Percentiles rank a stretch among this genome's conserved stretches.
These are phyloP conservation scores for Folsomia manolachei DNA, from an alignment of 2,888 invertebrate species.

Conservation along the genomic window DNA sequence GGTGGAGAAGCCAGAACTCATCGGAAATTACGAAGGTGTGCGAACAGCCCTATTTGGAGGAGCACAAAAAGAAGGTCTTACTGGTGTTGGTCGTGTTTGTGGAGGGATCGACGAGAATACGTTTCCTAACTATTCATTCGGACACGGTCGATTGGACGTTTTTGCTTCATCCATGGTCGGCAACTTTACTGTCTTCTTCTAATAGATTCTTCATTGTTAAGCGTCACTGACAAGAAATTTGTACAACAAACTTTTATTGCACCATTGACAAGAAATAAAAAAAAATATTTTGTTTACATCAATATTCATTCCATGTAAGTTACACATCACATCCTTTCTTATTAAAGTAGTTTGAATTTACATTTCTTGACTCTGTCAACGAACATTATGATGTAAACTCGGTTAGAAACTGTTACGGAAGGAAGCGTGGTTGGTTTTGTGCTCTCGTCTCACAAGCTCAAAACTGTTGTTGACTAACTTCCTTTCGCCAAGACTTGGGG, in stretches of 20 bases:
- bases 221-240: too few relatives aligned
- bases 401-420: too few relatives aligned
- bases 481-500: background rate
- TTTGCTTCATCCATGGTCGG: background rate
- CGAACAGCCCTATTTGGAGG: background rate
- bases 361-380: too few relatives aligned
- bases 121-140: constrained; percentile 10
- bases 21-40: background rate
- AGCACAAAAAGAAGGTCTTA: background rate
- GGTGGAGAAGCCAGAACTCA: constrained; percentile 6
- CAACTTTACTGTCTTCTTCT: too few relatives aligned
- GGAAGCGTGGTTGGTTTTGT: too few relatives aligned
- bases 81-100: background rate
- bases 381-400: too few relatives aligned
- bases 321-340: too few relatives aligned
- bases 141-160: constrained; percentile 7
- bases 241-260: background rate
- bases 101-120: constrained; percentile 1
- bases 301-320: too few relatives aligned
- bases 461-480: too few relatives aligned
- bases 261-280: background rate
- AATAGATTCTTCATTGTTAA: background rate
- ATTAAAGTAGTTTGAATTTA: too few relatives aligned
- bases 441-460: too few relatives aligned
- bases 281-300: background rate